These are phyloP conservation scores for Lytechinus variegatus DNA, from an alignment of 35 echinoderm and acorn worm genomes.

Conservation along the genomic window DNA sequence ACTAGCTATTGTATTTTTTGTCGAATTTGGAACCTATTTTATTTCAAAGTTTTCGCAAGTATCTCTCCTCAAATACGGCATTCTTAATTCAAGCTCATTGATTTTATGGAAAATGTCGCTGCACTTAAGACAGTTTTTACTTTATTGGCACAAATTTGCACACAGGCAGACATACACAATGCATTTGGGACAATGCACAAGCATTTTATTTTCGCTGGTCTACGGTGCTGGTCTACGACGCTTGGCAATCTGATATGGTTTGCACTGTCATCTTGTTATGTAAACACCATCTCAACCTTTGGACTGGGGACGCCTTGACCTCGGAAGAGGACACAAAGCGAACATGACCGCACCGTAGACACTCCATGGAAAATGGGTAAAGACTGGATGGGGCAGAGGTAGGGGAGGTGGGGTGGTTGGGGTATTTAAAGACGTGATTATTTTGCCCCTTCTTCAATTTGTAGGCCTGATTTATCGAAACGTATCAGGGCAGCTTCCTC, in stretches of 20 bases:
- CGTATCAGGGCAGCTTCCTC: too few relatives aligned
- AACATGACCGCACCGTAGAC: conserved; percentile 10
- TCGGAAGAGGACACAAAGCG: conserved; percentile 25
- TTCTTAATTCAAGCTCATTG: too few relatives aligned
- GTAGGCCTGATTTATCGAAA: too few relatives aligned
- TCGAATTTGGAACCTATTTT: too few relatives aligned
- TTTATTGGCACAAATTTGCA: not conserved
- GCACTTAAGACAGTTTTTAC: too few relatives aligned
- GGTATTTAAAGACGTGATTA: too few relatives aligned
- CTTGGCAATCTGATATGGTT: conserved; percentile 1
- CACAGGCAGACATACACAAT: not conserved
- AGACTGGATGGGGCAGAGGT: not conserved
- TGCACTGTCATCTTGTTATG: conserved; percentile 32
- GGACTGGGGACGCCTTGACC: conserved; percentile 37
- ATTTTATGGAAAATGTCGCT: too few relatives aligned
- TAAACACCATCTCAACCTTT: conserved; percentile 47
- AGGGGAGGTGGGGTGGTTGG: not conserved
- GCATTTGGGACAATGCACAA: not conserved
- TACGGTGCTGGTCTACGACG: not conserved
- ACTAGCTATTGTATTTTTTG: too few relatives aligned
- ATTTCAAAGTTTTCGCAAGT: too few relatives aligned
- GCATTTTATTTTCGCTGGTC: not conserved
- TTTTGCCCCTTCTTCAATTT: too few relatives aligned
- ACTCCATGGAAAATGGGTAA: conserved; percentile 6
- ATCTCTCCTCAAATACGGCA: too few relatives aligned